Evolutionary conservation across 2,888 invertebrate species (phyloP).

Genomic region (Pollenia angustigena): DNA sequence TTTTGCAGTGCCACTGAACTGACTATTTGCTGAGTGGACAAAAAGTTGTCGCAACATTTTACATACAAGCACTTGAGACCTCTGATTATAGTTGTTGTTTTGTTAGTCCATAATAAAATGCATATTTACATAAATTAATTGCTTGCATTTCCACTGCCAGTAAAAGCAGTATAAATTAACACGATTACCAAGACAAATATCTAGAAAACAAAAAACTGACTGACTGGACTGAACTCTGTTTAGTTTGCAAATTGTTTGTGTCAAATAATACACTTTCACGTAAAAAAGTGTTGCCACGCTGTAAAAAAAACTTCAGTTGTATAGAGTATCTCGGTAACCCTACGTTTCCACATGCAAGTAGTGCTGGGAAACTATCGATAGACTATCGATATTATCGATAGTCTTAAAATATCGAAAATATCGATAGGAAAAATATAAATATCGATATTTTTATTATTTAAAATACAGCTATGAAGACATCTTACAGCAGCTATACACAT

Average conservation of each 20-base stretch:
- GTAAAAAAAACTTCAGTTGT: not conserved
- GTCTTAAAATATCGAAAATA: too few relatives aligned
- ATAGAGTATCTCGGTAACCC: too few relatives aligned
- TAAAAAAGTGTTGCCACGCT: constrained; percentile 41
- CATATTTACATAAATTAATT: constrained; percentile 74
- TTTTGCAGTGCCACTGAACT: constrained; percentile 26
- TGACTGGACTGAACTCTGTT: constrained; percentile 10
- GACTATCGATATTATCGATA: too few relatives aligned
- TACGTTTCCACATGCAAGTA: too few relatives aligned
- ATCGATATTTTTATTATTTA: too few relatives aligned
- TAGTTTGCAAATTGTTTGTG: not conserved
- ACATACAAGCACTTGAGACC: not conserved
- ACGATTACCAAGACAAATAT: constrained; percentile 67
- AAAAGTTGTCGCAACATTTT: constrained; percentile 3
- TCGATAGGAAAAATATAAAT: too few relatives aligned
- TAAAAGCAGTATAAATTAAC: constrained; percentile 71
- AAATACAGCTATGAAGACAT: too few relatives aligned
- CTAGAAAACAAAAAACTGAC: constrained; percentile 38
- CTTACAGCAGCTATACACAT: too few relatives aligned
- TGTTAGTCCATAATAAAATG: constrained; percentile 58
- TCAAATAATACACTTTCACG: constrained; percentile 3
- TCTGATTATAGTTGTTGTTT: constrained; percentile 1
- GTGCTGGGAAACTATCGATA: too few relatives aligned
- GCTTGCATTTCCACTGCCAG: constrained; percentile 67
- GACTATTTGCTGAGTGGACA: constrained; percentile 22